Evolutionary conservation across 2,113 vertebrate species (phyloP).

Genomic region (Atherinomorus stipes): DNA sequence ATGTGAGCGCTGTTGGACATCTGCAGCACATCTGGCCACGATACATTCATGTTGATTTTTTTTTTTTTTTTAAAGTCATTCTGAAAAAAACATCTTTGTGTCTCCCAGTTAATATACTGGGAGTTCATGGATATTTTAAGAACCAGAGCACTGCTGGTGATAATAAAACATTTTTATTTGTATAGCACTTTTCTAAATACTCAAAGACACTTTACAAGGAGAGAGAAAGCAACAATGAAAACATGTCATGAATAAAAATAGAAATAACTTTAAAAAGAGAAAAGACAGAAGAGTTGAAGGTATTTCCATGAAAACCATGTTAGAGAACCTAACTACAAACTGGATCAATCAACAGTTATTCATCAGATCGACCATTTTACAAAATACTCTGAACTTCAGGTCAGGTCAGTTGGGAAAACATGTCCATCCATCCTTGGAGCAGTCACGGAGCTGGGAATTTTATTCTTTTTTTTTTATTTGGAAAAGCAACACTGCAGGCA

Average conservation of each 20-base stretch:
- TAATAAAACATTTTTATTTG: conserved; percentile 84
- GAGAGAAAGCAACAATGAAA: conserved; percentile 77
- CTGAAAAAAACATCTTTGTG: too few species aligned
- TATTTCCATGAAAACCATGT: conserved; percentile 71
- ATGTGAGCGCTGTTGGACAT: too few species aligned
- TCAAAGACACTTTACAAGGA: conserved; percentile 83
- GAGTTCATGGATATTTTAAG: background rate
- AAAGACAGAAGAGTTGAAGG: conserved; percentile 75
- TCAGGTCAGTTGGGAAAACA: background rate
- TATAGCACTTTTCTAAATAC: conserved; percentile 84
- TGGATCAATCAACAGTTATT: conserved; percentile 42
- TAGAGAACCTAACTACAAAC: conserved; percentile 68
- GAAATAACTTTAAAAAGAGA: conserved; percentile 77
- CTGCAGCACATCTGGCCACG: too few species aligned
- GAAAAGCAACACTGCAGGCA: too few species aligned
- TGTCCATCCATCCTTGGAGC: too few species aligned
- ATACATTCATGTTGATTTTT: too few species aligned
- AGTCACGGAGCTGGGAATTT: too few species aligned
- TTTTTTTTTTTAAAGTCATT: too few species aligned
- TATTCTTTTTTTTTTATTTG: too few species aligned
- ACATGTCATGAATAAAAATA: conserved; percentile 80
- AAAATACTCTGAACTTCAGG: conserved; percentile 2
- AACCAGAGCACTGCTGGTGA: conserved; percentile 58
- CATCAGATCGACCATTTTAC: conserved; percentile 29
- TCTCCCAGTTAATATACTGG: too few species aligned